A percentile compares a stretch with the other conserved stretches of the same genome.
Conservation (phyloP, 2,888 invertebrate species). For the Emmelina monodactyla region DNA sequence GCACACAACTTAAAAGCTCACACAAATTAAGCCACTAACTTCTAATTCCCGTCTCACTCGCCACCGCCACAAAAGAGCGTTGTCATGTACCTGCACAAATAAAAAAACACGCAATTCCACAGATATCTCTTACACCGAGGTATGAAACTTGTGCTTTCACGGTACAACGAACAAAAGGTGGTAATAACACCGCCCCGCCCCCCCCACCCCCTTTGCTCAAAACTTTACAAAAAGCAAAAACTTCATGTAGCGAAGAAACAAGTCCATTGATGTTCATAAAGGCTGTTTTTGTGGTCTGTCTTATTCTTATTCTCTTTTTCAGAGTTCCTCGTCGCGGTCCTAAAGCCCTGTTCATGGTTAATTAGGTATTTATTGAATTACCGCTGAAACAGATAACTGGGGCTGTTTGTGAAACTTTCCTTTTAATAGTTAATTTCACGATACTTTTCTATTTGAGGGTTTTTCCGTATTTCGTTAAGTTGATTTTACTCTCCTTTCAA, state of each 20-base stretch:
- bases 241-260: slow-evolving; percentile 31
- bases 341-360: neutral
- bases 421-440: too few species aligned
- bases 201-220: slow-evolving; percentile 20
- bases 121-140: slow-evolving; percentile 14
- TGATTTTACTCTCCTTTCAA: too few species aligned
- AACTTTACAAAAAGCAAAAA: slow-evolving; percentile 41
- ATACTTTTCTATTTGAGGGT: too few species aligned
- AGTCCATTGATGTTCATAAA: slow-evolving; percentile 45
- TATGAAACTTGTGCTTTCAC: slow-evolving; percentile 46
- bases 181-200: slow-evolving; percentile 41
- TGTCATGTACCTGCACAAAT: neutral
- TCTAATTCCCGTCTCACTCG: too few species aligned
- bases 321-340: slow-evolving; percentile 11
- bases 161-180: slow-evolving; percentile 41
- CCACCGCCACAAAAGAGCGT: neutral
- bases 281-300: slow-evolving; percentile 41
- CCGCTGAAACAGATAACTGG: too few species aligned
- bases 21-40: too few species aligned
- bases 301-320: slow-evolving; percentile 28
- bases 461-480: too few species aligned
- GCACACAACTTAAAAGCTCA: too few species aligned
- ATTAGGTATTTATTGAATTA: slow-evolving; percentile 1
- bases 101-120: neutral
- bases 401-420: too few species aligned